Evolutionary conservation across 1,140 invertebrate genomes (phyloP).

Genomic region (Drosophila navojoa): DNA sequence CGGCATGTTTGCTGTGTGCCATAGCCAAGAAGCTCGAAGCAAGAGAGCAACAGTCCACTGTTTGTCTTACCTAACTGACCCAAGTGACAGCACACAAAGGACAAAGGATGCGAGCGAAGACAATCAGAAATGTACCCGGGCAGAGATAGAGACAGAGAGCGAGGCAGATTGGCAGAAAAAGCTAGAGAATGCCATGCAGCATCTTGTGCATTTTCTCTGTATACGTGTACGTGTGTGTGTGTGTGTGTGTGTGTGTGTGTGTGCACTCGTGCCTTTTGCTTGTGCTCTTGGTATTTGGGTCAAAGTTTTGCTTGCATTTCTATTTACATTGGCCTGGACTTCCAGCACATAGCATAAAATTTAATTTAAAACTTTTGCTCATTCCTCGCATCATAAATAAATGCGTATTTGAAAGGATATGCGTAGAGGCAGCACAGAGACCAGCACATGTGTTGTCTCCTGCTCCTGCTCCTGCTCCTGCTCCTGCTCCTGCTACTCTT

Average conservation of each 20-base stretch:
- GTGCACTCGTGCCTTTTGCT: constrained; percentile 9
- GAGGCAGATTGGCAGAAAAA: constrained; percentile 2
- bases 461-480: no score
- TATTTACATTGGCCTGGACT: constrained; percentile 54
- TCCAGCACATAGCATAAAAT: constrained; percentile 59
- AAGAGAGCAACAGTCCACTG: constrained; percentile 19
- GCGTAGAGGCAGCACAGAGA: background rate
- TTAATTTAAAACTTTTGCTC: constrained; percentile 73
- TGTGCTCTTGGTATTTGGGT: constrained; percentile 61
- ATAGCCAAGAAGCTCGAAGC: constrained; percentile 24
- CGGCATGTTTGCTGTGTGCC: constrained; percentile 36
- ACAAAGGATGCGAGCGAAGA: constrained; percentile 14
- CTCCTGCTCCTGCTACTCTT: background rate
- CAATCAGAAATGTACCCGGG: constrained; percentile 5
- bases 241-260: constrained; percentile 9
- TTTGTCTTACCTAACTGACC: constrained; percentile 40
- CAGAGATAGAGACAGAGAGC: background rate
- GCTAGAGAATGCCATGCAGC: constrained; percentile 6
- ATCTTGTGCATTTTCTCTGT: constrained; percentile 38
- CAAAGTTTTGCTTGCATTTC: constrained; percentile 66
- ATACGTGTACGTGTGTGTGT: background rate
- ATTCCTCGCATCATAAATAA: constrained; percentile 58
- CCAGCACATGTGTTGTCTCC: no score
- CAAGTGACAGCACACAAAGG: constrained; percentile 36
- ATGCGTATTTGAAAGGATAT: constrained; percentile 56